These are phyloP conservation scores for Drosophila mojavensis DNA, from an alignment of 1,140 invertebrate genomes.

Conservation along the genomic window DNA sequence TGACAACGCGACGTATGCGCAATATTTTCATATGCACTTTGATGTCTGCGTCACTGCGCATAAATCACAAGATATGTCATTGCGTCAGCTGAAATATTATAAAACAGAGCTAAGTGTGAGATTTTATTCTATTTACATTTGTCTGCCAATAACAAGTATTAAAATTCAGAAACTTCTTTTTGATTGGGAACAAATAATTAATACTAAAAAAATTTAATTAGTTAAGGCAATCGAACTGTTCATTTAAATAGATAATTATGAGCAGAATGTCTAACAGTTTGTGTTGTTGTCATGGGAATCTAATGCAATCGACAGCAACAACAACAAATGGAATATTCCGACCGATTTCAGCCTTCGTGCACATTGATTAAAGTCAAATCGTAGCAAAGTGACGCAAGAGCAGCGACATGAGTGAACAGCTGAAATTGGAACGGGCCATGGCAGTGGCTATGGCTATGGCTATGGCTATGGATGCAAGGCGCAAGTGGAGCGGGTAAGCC, in stretches of 20 bases:
- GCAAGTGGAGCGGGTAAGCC: conserved; percentile 40
- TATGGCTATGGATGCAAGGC: neutral
- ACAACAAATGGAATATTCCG: conserved; percentile 7
- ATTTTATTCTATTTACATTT: neutral
- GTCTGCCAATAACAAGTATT: neutral
- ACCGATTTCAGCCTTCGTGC: conserved; percentile 25
- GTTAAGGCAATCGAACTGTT: no score
- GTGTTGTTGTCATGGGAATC: conserved; percentile 5
- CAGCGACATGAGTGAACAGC: conserved; percentile 52
- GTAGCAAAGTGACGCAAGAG: conserved; percentile 56
- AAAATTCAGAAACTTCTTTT: no score
- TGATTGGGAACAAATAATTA: no score
- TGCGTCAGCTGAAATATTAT: conserved; percentile 6
- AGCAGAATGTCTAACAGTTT: no score
- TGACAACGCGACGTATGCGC: conserved; percentile 22
- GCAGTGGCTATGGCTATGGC: no score
- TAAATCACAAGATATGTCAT: conserved; percentile 13
- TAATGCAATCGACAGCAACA: conserved; percentile 36
- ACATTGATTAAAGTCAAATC: conserved; percentile 69
- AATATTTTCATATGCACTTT: conserved; percentile 25
- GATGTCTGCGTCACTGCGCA: neutral
- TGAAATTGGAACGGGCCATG: conserved; percentile 21
- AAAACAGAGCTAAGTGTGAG: neutral
- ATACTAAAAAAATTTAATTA: no score
- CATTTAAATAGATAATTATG: no score